Evolutionary conservation across 2,797 vertebrate genomes (phyloP).

Genomic region (Loris lydekkerianus): DNA sequence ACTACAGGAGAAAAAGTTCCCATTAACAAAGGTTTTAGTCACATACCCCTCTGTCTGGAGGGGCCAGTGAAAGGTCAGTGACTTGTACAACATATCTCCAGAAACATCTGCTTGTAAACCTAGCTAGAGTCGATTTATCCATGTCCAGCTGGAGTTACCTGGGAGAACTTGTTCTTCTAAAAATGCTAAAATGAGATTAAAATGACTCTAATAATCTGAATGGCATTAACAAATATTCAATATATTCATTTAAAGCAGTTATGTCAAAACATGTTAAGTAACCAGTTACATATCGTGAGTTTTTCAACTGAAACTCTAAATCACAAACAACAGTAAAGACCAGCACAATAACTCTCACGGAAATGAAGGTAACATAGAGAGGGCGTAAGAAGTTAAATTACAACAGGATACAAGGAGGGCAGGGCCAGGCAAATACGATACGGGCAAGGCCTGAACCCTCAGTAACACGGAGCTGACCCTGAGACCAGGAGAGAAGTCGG

Average conservation of each 20-base stretch:
- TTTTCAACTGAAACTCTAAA: not conserved
- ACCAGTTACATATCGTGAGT: not conserved
- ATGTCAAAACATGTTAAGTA: slow-evolving; percentile 11
- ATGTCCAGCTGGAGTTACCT: not conserved
- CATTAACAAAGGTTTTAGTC: not conserved
- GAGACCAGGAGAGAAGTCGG: not conserved
- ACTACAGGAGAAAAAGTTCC: not conserved
- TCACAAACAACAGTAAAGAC: not conserved
- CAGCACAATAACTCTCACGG: slow-evolving; percentile 27
- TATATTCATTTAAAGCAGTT: slow-evolving; percentile 15
- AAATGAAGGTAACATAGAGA: slow-evolving; percentile 48
- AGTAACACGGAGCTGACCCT: not conserved
- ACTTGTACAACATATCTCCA: not conserved
- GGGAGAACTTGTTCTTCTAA: not conserved
- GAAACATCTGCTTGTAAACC: not conserved
- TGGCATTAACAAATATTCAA: not conserved
- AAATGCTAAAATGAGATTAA: not conserved
- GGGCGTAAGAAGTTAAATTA: not conserved
- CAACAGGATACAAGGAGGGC: not conserved
- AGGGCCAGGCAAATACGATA: not conserved
- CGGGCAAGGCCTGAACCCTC: not conserved
- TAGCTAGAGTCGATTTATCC: not conserved
- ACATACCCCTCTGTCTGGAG: not conserved
- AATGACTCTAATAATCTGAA: not conserved
- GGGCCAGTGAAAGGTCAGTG: no score